Evolutionary conservation across 2,113 vertebrate genomes (phyloP).

Genomic region (Myanophis thanlyinensis): DNA sequence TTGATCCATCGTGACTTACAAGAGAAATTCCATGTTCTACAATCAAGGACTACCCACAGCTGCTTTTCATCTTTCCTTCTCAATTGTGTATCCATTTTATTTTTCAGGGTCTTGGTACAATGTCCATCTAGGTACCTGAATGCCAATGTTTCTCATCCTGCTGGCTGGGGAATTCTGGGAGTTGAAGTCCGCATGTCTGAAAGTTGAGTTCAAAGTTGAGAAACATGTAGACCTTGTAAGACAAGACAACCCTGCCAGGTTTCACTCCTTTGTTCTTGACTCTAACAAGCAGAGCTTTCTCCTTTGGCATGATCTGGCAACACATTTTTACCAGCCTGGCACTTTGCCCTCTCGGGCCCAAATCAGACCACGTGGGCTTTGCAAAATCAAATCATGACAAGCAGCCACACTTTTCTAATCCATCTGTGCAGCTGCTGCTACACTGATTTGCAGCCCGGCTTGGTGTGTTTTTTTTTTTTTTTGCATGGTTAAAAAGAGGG

Average conservation of each 20-base stretch:
- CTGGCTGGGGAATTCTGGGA: not conserved
- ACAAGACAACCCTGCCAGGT: not conserved
- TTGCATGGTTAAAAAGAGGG: not conserved
- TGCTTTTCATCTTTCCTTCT: not conserved
- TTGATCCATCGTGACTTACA: not conserved
- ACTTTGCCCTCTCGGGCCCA: not conserved
- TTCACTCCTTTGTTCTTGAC: not conserved
- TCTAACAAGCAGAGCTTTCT: not conserved
- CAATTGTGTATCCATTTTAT: not conserved
- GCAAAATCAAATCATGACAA: conserved; percentile 12
- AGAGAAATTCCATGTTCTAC: too few relatives aligned
- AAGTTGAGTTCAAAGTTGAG: not conserved
- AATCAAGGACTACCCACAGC: too few relatives aligned
- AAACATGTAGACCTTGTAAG: not conserved
- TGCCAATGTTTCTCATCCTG: not conserved
- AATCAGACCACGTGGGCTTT: not conserved
- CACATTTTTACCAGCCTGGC: not conserved
- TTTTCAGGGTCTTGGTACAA: not conserved
- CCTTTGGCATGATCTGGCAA: not conserved
- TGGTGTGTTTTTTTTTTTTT: conserved; percentile 1
- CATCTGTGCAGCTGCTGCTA: conserved; percentile 1
- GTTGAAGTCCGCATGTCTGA: not conserved
- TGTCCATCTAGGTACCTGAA: not conserved
- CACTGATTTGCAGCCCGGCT: not conserved
- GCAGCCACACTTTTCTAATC: not conserved